phyloP scores from a whole-genome alignment of 2,113 vertebrate species.

The Heterotis niloticus region DNA sequence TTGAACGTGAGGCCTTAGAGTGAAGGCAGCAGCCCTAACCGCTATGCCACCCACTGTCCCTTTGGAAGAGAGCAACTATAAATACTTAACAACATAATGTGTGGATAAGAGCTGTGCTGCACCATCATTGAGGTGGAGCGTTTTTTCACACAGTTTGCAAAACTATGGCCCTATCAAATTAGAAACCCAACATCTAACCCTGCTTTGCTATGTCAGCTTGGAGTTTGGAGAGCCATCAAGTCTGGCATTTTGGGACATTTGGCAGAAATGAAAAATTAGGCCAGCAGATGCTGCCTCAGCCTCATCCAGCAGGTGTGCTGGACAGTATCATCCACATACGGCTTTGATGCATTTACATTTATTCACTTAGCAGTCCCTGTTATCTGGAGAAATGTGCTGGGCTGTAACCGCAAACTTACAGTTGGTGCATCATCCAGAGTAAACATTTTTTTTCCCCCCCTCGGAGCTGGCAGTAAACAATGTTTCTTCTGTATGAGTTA shows the following conservation, averaged over 20 bases:
- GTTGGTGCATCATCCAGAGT: background rate
- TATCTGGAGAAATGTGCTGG: background rate
- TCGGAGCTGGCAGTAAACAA: background rate
- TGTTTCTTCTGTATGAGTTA: background rate
- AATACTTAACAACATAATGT: too few relatives aligned
- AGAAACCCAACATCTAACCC: too few relatives aligned
- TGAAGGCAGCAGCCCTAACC: too few relatives aligned
- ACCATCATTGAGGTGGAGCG: too few relatives aligned
- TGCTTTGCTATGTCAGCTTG: too few relatives aligned
- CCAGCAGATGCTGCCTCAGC: background rate
- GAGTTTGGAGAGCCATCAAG: background rate
- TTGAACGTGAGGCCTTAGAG: too few relatives aligned
- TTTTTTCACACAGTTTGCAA: too few relatives aligned
- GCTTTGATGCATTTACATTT: background rate
- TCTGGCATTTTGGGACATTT: background rate
- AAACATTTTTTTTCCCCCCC: background rate
- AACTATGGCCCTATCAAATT: too few relatives aligned
- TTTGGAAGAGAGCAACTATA: too few relatives aligned
- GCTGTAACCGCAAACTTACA: background rate
- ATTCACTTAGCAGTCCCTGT: background rate
- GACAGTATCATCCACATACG: too few relatives aligned
- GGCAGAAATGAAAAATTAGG: background rate
- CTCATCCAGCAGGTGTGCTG: background rate
- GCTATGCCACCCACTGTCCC: too few relatives aligned
- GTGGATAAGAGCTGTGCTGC: too few relatives aligned